phyloP scores from a whole-genome alignment of 2,113 vertebrate species.

The Carassius gibelio region DNA sequence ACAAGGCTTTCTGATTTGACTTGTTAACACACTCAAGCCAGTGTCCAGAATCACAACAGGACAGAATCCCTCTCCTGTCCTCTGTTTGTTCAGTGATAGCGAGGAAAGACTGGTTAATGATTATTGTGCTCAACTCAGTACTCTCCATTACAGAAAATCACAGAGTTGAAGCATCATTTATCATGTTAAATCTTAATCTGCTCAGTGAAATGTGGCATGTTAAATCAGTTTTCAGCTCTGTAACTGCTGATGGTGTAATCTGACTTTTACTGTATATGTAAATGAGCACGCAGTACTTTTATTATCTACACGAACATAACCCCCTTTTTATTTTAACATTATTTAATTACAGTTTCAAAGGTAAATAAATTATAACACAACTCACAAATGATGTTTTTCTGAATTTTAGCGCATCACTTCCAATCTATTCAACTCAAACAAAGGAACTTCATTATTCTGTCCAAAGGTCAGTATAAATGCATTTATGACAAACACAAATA shows the following conservation, averaged over 20 bases:
- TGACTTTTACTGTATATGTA: neutral
- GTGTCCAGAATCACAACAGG: neutral
- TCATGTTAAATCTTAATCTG: neutral
- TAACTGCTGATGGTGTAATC: neutral
- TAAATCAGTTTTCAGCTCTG: neutral
- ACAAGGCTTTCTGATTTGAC: too few relatives aligned
- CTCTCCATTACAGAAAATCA: neutral
- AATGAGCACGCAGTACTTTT: neutral
- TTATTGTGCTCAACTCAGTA: neutral
- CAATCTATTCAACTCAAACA: neutral
- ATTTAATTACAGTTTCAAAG: neutral
- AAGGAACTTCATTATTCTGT: neutral
- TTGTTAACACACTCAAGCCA: neutral
- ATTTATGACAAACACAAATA: too few relatives aligned
- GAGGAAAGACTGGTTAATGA: neutral
- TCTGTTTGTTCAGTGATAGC: slow-evolving; percentile 16
- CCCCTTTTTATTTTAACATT: neutral
- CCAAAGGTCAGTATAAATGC: neutral
- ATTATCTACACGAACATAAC: neutral
- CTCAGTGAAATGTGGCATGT: neutral
- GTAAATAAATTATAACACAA: neutral
- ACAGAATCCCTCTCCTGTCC: neutral
- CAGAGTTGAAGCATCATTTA: neutral
- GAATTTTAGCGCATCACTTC: neutral
- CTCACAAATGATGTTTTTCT: neutral